Percentiles rank a stretch among this genome's conserved stretches.
phyloP scores from a whole-genome alignment of 2,888 invertebrate genomes.

The Morpho helenor region DNA sequence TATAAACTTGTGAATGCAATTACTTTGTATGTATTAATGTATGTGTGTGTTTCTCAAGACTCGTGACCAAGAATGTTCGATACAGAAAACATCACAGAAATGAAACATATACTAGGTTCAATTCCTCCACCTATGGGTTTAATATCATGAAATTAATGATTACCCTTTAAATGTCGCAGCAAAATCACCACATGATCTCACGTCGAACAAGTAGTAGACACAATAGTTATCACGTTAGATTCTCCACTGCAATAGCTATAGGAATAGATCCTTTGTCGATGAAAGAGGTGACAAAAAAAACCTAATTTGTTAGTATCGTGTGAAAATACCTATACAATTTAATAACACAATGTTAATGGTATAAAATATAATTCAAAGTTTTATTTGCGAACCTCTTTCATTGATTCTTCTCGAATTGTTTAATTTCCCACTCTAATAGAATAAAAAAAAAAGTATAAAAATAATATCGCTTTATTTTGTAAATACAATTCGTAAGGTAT shows the following conservation, averaged over 20 bases:
- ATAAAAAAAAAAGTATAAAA: conserved; percentile 42
- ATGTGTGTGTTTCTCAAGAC: not conserved
- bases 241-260: conserved; percentile 64
- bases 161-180: too few species aligned
- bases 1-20: not conserved
- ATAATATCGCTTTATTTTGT: conserved; percentile 72
- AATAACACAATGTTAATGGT: too few species aligned
- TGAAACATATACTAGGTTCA: too few species aligned
- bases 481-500: conserved; percentile 75
- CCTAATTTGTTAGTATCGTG: not conserved
- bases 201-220: conserved; percentile 49
- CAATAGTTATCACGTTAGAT: conserved; percentile 54
- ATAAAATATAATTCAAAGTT: too few species aligned
- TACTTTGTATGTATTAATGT: not conserved
- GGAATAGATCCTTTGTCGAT: conserved; percentile 31
- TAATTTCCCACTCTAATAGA: conserved; percentile 52
- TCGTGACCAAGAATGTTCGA: not conserved
- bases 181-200: conserved; percentile 25
- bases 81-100: not conserved
- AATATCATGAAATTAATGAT: too few species aligned
- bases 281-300: conserved; percentile 18
- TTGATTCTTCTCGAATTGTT: conserved; percentile 29
- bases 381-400: conserved; percentile 25
- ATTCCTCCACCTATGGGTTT: too few species aligned
- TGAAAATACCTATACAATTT: not conserved